These are phyloP conservation scores for Sardinella longiceps DNA, from an alignment of 2,797 vertebrate species.

Conservation along the genomic window DNA sequence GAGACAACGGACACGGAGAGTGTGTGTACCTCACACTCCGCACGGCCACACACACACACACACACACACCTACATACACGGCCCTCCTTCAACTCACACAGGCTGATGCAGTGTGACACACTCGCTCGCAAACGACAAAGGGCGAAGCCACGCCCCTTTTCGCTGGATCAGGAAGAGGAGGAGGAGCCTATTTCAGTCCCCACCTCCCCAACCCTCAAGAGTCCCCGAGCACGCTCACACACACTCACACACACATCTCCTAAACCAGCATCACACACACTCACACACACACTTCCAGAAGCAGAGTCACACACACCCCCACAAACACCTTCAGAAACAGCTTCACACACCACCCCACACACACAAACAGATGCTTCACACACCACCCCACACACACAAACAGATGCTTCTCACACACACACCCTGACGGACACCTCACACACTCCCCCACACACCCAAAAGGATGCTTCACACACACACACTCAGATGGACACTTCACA, in stretches of 20 bases:
- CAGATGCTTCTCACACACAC: not conserved
- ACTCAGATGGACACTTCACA: not conserved
- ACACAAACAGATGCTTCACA: not conserved
- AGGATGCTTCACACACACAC: not conserved
- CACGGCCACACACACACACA: slow-evolving; percentile 71
- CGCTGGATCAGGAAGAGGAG: too few species aligned
- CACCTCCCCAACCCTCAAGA: not conserved
- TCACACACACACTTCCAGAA: not conserved
- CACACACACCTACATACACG: slow-evolving; percentile 65
- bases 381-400: not conserved
- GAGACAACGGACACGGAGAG: slow-evolving; percentile 94
- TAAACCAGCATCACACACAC: not conserved
- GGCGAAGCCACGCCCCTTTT: too few species aligned
- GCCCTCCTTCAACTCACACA: slow-evolving; percentile 90
- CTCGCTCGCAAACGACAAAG: slow-evolving; percentile 86
- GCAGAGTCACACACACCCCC: not conserved
- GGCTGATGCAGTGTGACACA: slow-evolving; percentile 93
- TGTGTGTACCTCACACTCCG: slow-evolving; percentile 78
- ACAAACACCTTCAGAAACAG: too few species aligned
- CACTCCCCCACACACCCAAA: not conserved
- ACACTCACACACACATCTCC: not conserved
- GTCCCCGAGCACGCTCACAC: not conserved
- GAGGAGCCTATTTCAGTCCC: not conserved
- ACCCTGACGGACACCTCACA: not conserved
- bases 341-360: not conserved